Base-by-base conservation (phyloP, 2,888 invertebrate species). In the Himalopsyche kuldschensis region DNA sequence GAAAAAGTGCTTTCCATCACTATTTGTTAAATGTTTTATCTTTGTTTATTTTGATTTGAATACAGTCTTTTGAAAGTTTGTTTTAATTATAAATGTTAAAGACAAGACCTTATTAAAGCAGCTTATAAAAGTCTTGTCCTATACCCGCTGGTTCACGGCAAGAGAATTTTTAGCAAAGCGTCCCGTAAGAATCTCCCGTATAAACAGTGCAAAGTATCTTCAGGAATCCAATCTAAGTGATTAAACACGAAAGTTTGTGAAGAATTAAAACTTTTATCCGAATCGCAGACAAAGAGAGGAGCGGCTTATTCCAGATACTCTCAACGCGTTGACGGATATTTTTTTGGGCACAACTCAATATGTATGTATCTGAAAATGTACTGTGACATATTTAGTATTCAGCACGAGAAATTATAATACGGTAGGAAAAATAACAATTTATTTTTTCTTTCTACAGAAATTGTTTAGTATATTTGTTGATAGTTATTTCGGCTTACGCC, bases 221-320 rank as follows among this genome's bases (percentile, higher is more conserved):
- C n/a, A 77, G 81, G 35, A 82, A 82, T 85, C 84, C 85, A 85
- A 85, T 85, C 85, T 85, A 84, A 84, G 85, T 85, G 85, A 85
- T 85, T 85, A 85, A 85, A 85, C 82, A 85, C 83, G 78, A 85
- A 85, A 85, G 75, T 85, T 82, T 81, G 81, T 48, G 83, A 84
- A 82, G 84, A 82, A 85, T 84, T 82, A 80, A 85, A 85, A 85
- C 83, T 85, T 85, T 83, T 79, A 81, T 85, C 76, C 69, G 79
- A 81, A 82, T 55, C 63, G 24, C 55, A 55, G 55, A 5, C 55
- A 55, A 55, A 20, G 2, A 55, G 20, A 55, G 20, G 55, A 55
- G 55, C 20, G 55, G 20, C 24, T 3, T n/a, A 55, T 24, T 55
- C 55, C 55, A 55, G 20, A 55, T 55, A 55, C 20, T 15, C 55